Conservation (phyloP, 2,113 vertebrate species). For the Nibea coibor region DNA sequence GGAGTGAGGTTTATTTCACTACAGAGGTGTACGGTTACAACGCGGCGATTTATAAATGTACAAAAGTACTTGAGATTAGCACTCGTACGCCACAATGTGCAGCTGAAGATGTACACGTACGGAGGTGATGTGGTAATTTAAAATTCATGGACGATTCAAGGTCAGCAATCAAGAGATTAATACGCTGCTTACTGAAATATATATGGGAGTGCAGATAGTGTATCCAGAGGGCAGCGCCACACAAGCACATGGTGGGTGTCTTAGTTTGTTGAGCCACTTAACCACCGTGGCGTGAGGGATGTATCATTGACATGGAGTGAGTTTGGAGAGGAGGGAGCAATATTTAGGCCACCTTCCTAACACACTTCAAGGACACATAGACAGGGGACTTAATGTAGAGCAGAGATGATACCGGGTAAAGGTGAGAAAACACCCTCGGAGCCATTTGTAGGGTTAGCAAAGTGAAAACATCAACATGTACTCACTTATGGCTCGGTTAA, state of each 20-base stretch:
- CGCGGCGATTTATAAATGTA: conserved; percentile 17
- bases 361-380: conserved; percentile 57
- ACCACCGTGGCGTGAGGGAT: conserved; percentile 11
- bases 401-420: conserved; percentile 31
- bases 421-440: conserved; percentile 44
- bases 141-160: conserved; percentile 38
- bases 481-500: conserved; percentile 25
- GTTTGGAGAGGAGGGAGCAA: conserved; percentile 42
- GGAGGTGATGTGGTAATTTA: conserved; percentile 12
- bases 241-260: background rate
- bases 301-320: conserved; percentile 43
- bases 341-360: conserved; percentile 64
- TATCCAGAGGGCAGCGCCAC: background rate
- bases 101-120: conserved; percentile 25
- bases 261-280: conserved; percentile 19
- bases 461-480: background rate
- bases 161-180: conserved; percentile 15
- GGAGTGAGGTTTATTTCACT: conserved; percentile 19
- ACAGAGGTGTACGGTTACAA: conserved; percentile 14
- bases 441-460: conserved; percentile 16
- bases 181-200: conserved; percentile 25
- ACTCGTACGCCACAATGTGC: conserved; percentile 6
- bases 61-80: conserved; percentile 28
- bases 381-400: conserved; percentile 40
- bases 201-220: background rate